These are phyloP conservation scores for Drosophila nigrodunni DNA, from an alignment of 1,140 invertebrate genomes.

Conservation along the genomic window DNA sequence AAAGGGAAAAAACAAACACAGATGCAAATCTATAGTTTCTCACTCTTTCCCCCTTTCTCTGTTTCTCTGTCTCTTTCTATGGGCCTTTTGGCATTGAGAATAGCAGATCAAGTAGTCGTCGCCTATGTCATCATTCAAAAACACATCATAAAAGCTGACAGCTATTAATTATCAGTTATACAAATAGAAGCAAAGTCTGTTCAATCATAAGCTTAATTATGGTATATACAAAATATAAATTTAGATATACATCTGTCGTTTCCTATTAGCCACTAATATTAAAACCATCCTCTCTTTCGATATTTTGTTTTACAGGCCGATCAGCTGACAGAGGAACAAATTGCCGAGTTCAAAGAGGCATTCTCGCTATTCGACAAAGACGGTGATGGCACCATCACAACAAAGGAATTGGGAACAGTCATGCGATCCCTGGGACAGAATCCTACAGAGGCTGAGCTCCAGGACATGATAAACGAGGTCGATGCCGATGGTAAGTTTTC, in stretches of 20 bases:
- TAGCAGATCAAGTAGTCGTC: constrained; percentile 45
- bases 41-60: constrained; percentile 5
- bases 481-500: constrained; percentile 95
- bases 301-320: constrained; percentile 90
- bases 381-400: constrained; percentile 99
- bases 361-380: constrained; percentile 99
- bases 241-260: not conserved
- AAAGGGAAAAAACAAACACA: not conserved
- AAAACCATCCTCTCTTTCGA: not conserved
- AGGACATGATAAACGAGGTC: constrained; percentile 99
- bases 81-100: constrained; percentile 24
- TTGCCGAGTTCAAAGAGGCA: constrained; percentile 99
- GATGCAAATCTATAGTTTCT: constrained; percentile 4
- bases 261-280: not conserved
- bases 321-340: constrained; percentile 99
- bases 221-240: constrained; percentile 22
- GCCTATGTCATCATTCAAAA: constrained; percentile 27
- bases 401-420: constrained; percentile 99
- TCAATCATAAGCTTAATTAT: constrained; percentile 47
- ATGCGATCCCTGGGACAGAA: constrained; percentile 99
- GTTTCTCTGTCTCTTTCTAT: not conserved
- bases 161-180: constrained; percentile 40
- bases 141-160: constrained; percentile 44
- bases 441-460: constrained; percentile 99
- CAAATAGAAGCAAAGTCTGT: constrained; percentile 17